Conservation (phyloP, 2,888 invertebrate species). For the Apamea crenata region DNA sequence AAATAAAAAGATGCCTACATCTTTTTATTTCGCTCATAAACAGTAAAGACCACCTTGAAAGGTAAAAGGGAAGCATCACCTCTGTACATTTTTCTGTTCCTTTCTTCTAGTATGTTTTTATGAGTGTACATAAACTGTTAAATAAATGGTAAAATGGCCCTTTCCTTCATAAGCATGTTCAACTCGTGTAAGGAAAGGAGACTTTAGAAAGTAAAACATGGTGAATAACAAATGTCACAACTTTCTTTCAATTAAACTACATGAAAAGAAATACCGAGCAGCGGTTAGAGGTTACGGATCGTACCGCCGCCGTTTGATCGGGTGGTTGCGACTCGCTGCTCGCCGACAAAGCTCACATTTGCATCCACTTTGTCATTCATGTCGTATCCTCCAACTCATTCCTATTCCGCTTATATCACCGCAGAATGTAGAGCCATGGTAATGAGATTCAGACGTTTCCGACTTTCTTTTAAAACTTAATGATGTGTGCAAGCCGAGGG, state of each 20-base stretch:
- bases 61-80: not conserved
- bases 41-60: not conserved
- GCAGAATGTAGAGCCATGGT: slow-evolving; percentile 82
- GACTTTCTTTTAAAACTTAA: slow-evolving; percentile 82
- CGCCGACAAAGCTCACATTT: slow-evolving; percentile 86
- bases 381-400: slow-evolving; percentile 84
- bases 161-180: not conserved
- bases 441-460: slow-evolving; percentile 83
- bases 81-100: not conserved
- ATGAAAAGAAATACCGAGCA: slow-evolving; percentile 50
- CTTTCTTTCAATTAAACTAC: slow-evolving; percentile 52
- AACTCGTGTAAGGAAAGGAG: not conserved
- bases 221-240: slow-evolving; percentile 22
- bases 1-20: not conserved
- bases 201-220: slow-evolving; percentile 19
- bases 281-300: slow-evolving; percentile 52
- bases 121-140: not conserved
- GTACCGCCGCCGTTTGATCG: slow-evolving; percentile 74
- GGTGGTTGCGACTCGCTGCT: slow-evolving; percentile 75
- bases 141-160: not conserved
- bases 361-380: slow-evolving; percentile 89
- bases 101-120: not conserved
- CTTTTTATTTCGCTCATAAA: not conserved
- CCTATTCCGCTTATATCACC: slow-evolving; percentile 82
- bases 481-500: slow-evolving; percentile 73